Conservation (phyloP, 2,888 invertebrate species). For the Eupithecia centaureata region DNA sequence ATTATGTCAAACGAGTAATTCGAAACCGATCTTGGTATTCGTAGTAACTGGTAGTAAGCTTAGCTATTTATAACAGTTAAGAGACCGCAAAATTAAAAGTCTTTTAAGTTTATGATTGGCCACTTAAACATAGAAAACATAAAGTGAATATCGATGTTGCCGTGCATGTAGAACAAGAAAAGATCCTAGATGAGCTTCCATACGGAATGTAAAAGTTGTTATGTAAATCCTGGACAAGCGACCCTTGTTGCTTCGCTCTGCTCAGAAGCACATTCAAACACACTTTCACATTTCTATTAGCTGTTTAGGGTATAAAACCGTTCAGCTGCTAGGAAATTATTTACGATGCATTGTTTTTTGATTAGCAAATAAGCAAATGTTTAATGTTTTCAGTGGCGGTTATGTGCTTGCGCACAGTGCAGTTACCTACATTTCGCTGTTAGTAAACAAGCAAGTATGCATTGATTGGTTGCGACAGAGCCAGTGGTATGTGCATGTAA, state of each 20-base stretch:
- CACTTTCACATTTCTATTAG: slow-evolving; percentile 26
- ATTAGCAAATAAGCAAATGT: slow-evolving; percentile 39
- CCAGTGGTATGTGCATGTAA: slow-evolving; percentile 29
- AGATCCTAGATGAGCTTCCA: slow-evolving; percentile 19
- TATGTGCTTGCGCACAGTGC: slow-evolving; percentile 34
- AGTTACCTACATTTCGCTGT: slow-evolving; percentile 37
- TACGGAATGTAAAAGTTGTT: slow-evolving; percentile 27
- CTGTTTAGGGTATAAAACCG: slow-evolving; percentile 30
- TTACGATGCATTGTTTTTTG: slow-evolving; percentile 42
- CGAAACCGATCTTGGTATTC: slow-evolving; percentile 46
- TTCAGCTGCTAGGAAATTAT: slow-evolving; percentile 32
- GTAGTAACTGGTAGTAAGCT: slow-evolving; percentile 28
- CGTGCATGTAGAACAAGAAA: slow-evolving; percentile 19
- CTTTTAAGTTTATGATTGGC: not conserved
- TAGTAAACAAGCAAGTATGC: slow-evolving; percentile 42
- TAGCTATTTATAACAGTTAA: slow-evolving; percentile 34
- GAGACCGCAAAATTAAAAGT: slow-evolving; percentile 37
- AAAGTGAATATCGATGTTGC: not conserved
- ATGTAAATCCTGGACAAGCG: slow-evolving; percentile 23
- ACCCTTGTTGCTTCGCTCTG: slow-evolving; percentile 15
- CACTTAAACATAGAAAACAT: not conserved
- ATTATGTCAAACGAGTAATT: slow-evolving; percentile 54
- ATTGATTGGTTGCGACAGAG: slow-evolving; percentile 42
- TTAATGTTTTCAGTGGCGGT: slow-evolving; percentile 39
- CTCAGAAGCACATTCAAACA: slow-evolving; percentile 19